A percentile compares a stretch with the other conserved stretches of the same genome.
phyloP scores from a whole-genome alignment of 2,888 invertebrate genomes.

The Philereme transversata region DNA sequence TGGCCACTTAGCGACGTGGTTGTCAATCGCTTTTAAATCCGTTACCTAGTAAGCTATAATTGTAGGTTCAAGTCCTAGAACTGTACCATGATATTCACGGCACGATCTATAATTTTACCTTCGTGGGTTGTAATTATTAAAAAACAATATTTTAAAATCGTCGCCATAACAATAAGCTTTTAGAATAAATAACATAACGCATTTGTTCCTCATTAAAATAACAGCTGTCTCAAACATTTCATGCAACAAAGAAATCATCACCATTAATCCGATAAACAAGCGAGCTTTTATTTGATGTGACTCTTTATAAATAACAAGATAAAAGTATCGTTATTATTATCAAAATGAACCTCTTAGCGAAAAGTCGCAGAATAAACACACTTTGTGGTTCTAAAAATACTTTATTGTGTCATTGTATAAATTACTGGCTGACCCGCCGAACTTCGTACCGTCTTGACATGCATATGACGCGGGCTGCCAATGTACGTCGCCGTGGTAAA shows the following conservation, averaged over 20 bases:
- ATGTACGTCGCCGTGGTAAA: too few relatives aligned
- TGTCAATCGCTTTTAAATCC: too few relatives aligned
- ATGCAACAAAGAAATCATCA: slow-evolving; percentile 31
- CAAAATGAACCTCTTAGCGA: slow-evolving; percentile 48
- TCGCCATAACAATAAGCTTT: slow-evolving; percentile 17
- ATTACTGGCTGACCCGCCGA: neutral
- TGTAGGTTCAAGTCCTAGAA: too few relatives aligned
- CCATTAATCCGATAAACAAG: slow-evolving; percentile 32
- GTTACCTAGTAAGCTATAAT: too few relatives aligned
- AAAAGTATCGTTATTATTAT: slow-evolving; percentile 41
- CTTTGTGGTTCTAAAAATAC: slow-evolving; percentile 24
- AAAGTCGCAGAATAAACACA: slow-evolving; percentile 30
- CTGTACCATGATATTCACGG: too few relatives aligned
- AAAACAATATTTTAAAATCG: neutral
- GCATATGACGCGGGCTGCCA: too few relatives aligned
- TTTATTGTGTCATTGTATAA: slow-evolving; percentile 30
- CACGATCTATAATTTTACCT: too few relatives aligned
- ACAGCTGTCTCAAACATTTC: slow-evolving; percentile 31
- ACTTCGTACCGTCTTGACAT: too few relatives aligned
- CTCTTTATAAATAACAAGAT: slow-evolving; percentile 43
- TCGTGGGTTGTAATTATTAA: too few relatives aligned
- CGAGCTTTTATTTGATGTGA: slow-evolving; percentile 40
- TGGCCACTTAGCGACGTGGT: too few relatives aligned
- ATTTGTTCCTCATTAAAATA: slow-evolving; percentile 30
- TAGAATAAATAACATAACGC: slow-evolving; percentile 23